Percentiles rank a stretch among this genome's conserved stretches.
These are phyloP conservation scores for Nixonia krombeini DNA, from an alignment of 1,140 invertebrate species.

Conservation along the genomic window DNA sequence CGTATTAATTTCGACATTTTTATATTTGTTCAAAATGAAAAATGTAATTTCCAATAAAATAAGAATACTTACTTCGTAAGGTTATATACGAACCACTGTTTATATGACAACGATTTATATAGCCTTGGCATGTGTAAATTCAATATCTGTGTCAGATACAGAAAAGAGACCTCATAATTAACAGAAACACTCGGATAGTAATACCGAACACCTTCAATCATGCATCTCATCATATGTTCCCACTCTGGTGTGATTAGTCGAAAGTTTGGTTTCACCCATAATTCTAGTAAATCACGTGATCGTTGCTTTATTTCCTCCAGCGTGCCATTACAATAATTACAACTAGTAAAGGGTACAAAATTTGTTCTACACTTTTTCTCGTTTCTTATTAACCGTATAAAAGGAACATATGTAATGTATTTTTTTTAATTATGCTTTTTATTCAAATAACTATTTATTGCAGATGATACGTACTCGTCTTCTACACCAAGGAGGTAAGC, in stretches of 20 bases:
- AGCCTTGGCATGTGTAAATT: conserved; percentile 55
- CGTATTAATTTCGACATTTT: too few species aligned
- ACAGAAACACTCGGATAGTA: conserved; percentile 56
- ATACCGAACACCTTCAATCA: conserved; percentile 57
- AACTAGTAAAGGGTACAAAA: conserved; percentile 62
- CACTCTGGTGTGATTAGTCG: conserved; percentile 57
- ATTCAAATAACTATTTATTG: too few species aligned
- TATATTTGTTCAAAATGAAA: too few species aligned
- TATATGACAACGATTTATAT: conserved; percentile 49
- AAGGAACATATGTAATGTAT: too few species aligned
- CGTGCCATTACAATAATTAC: conserved; percentile 73
- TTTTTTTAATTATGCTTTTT: too few species aligned
- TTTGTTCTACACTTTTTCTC: too few species aligned
- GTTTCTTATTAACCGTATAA: too few species aligned
- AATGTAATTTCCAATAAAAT: too few species aligned
- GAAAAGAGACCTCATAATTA: conserved; percentile 53
- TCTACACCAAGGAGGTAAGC: conserved; percentile 85
- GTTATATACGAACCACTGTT: conserved; percentile 33
- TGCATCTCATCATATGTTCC: conserved; percentile 68
- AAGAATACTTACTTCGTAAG: conserved; percentile 19
- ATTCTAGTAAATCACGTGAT: conserved; percentile 60
- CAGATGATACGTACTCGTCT: conserved; percentile 75
- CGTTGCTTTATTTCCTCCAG: conserved; percentile 64
- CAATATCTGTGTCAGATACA: conserved; percentile 56
- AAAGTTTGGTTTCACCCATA: conserved; percentile 64